Conservation (phyloP, 1,140 invertebrate genomes). For the Drosophila melanica region DNA sequence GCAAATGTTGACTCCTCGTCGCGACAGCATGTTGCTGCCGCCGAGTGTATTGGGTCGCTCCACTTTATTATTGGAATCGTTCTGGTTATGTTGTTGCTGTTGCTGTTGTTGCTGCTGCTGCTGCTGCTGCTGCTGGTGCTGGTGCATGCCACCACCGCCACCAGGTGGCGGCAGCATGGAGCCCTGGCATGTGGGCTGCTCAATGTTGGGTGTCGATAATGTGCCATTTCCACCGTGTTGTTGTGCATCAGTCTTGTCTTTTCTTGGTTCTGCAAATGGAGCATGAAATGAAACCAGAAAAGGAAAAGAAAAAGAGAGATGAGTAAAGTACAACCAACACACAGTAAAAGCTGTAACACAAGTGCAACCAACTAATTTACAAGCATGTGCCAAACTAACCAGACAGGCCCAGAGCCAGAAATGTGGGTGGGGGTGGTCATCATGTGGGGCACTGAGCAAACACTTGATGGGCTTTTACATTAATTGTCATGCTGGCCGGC, state of each 20-base stretch:
- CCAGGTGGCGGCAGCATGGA: conserved; percentile 81
- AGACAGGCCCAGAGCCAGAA: conserved; percentile 4
- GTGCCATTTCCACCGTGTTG: conserved; percentile 87
- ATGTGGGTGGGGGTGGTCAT: neutral
- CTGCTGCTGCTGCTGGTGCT: conserved; percentile 4
- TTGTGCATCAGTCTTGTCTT: conserved; percentile 93
- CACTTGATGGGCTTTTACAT: conserved; percentile 79
- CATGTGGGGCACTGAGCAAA: conserved; percentile 35
- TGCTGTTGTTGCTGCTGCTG: conserved; percentile 28
- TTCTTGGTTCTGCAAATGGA: conserved; percentile 91
- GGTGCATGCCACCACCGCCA: conserved; percentile 51
- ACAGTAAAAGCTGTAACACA: conserved; percentile 22
- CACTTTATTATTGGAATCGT: conserved; percentile 85
- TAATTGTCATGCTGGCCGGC: conserved; percentile 71
- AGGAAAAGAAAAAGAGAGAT: conserved; percentile 34
- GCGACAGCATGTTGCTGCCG: conserved; percentile 88
- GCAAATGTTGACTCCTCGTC: conserved; percentile 87
- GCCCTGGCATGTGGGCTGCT: conserved; percentile 85
- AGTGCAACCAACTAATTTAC: conserved; percentile 61
- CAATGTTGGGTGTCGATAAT: conserved; percentile 86
- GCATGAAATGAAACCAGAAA: conserved; percentile 57
- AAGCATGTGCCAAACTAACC: conserved; percentile 26
- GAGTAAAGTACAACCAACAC: conserved; percentile 15
- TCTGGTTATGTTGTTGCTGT: conserved; percentile 43
- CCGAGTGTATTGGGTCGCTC: conserved; percentile 90